Evolutionary conservation across 2,113 vertebrate genomes (phyloP).

Genomic region (Corydoras maculifer): DNA sequence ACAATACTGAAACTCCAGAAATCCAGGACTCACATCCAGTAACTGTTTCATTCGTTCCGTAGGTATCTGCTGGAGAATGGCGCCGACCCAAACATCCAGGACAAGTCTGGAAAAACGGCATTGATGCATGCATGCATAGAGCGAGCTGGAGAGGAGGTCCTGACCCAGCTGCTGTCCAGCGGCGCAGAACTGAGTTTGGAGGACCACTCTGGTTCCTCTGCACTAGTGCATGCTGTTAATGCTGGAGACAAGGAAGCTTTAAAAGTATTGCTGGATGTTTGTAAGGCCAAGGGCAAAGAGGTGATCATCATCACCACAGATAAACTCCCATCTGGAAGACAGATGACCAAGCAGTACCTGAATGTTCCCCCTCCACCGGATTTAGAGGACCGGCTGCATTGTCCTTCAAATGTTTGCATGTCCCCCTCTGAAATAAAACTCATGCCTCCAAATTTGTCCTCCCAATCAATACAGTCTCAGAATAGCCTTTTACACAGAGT

Average conservation of each 20-base stretch:
- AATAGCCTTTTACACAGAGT: slow-evolving; percentile 56
- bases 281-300: slow-evolving; percentile 80
- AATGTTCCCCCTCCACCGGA: slow-evolving; percentile 74
- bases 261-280: slow-evolving; percentile 75
- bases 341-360: slow-evolving; percentile 78
- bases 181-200: slow-evolving; percentile 83
- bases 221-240: slow-evolving; percentile 80
- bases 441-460: slow-evolving; percentile 46
- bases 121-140: slow-evolving; percentile 84
- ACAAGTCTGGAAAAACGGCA: slow-evolving; percentile 83
- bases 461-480: slow-evolving; percentile 46
- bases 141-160: slow-evolving; percentile 71
- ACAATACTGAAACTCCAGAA: too few species aligned
- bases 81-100: slow-evolving; percentile 89
- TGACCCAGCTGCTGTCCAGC: slow-evolving; percentile 70
- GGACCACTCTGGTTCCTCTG: slow-evolving; percentile 76
- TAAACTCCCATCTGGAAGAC: slow-evolving; percentile 70
- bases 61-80: slow-evolving; percentile 83
- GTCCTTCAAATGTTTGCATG: slow-evolving; percentile 48
- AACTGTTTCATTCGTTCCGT: slow-evolving; percentile 6
- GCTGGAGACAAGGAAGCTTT: slow-evolving; percentile 76
- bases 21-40: too few species aligned
- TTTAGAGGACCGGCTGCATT: slow-evolving; percentile 56
- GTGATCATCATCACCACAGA: slow-evolving; percentile 87
- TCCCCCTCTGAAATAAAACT: slow-evolving; percentile 68